Conservation (phyloP, 2,113 vertebrate species). For the Rostratula benghalensis region DNA sequence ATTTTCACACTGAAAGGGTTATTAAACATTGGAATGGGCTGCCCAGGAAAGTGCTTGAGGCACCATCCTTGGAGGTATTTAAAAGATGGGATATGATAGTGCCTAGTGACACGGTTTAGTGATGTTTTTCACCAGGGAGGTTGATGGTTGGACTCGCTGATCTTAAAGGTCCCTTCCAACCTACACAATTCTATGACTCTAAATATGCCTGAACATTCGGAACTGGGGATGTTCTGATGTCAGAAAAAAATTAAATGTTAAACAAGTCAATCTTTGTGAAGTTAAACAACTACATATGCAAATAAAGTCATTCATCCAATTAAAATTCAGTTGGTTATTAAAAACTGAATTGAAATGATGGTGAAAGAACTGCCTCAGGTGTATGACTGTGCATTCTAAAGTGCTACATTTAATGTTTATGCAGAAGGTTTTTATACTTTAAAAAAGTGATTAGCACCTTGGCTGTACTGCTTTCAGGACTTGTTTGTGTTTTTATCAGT, state of each 20-base stretch:
- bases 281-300: constrained; percentile 48
- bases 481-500: constrained; percentile 50
- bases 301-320: constrained; percentile 60
- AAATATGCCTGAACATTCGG: not conserved
- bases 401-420: constrained; percentile 71
- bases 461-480: constrained; percentile 26
- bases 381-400: constrained; percentile 74
- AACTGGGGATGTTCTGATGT: not conserved
- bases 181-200: no score
- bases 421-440: constrained; percentile 62
- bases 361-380: constrained; percentile 74
- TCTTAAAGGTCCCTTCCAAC: no score
- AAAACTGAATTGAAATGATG: constrained; percentile 68
- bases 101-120: no score
- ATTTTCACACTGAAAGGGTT: no score
- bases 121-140: no score
- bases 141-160: no score
- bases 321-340: constrained; percentile 69
- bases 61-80: no score
- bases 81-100: no score
- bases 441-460: constrained; percentile 78
- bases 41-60: no score
- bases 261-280: constrained; percentile 16
- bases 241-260: not conserved
- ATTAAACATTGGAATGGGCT: no score